Evolutionary conservation across 1,140 invertebrate species (phyloP).

Genomic region (Helicoverpa zea): DNA sequence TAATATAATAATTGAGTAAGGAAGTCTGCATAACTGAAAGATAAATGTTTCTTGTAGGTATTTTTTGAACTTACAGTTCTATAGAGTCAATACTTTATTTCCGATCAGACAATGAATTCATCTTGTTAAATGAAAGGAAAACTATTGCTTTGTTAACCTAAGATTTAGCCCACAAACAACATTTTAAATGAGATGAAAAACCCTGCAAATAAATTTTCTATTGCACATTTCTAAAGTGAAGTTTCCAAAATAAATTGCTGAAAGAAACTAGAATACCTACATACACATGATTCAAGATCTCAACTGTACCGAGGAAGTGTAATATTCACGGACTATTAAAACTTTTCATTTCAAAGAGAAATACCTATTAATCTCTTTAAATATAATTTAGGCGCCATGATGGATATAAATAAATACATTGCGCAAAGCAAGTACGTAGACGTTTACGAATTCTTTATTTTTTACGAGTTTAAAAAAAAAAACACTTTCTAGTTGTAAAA

Average conservation of each 20-base stretch:
- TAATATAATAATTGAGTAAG: too few species aligned
- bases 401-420: conserved; percentile 5
- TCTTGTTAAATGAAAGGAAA: too few species aligned
- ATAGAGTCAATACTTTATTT: too few species aligned
- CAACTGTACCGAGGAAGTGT: background rate
- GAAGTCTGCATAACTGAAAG: too few species aligned
- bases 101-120: too few species aligned
- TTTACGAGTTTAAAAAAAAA: background rate
- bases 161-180: too few species aligned
- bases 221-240: background rate
- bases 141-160: too few species aligned
- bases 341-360: conserved; percentile 24
- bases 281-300: background rate
- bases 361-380: conserved; percentile 9
- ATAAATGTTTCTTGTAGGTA: too few species aligned
- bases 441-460: background rate
- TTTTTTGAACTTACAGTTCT: too few species aligned
- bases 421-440: background rate
- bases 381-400: conserved; percentile 15
- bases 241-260: background rate
- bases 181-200: background rate
- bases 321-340: conserved; percentile 15
- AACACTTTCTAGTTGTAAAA: background rate
- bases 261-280: background rate
- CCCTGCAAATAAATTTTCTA: too few species aligned